Conservation (phyloP, 2,113 vertebrate species). For the Otis tarda region DNA sequence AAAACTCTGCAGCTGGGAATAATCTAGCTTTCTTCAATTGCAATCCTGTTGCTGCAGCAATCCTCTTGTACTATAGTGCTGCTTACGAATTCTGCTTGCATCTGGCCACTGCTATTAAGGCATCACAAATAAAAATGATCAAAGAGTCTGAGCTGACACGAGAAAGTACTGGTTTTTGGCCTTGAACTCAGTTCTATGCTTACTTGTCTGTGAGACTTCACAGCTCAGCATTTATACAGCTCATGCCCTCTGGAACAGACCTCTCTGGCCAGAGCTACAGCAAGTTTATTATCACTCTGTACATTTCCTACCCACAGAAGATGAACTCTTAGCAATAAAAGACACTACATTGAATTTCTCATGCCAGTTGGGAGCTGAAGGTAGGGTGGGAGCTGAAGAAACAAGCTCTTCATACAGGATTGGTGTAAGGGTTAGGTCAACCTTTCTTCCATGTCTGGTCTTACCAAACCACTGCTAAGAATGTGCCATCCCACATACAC, state of each 20-base stretch:
- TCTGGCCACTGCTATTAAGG: not conserved
- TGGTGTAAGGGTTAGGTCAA: not conserved
- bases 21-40: not conserved
- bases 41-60: not conserved
- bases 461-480: not conserved
- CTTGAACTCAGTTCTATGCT: not conserved
- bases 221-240: not conserved
- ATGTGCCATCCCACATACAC: not conserved
- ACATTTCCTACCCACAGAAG: not conserved
- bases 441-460: not conserved
- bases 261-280: not conserved
- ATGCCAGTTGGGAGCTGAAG: not conserved
- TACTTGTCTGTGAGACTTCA: not conserved
- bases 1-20: not conserved
- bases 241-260: not conserved
- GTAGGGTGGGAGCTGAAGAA: not conserved
- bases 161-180: not conserved
- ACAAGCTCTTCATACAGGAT: not conserved
- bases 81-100: not conserved
- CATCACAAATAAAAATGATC: not conserved
- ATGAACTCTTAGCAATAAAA: not conserved
- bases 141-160: not conserved
- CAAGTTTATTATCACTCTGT: not conserved
- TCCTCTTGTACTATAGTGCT: not conserved
- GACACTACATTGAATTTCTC: not conserved